These are phyloP conservation scores for Zaprionus nigranus DNA, from an alignment of 1,140 invertebrate species.

Conservation along the genomic window DNA sequence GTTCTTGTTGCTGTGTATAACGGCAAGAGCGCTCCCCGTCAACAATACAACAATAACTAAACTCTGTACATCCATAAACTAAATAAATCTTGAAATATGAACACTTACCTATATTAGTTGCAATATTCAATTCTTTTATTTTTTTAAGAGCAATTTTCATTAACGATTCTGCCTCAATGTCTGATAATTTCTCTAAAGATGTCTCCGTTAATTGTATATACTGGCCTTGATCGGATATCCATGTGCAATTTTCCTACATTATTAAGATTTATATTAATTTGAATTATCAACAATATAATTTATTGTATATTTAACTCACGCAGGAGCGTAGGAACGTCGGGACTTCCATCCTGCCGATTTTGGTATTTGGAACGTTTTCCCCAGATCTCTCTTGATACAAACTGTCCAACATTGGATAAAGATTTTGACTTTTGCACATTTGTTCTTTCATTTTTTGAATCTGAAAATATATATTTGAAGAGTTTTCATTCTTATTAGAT, in stretches of 20 bases:
- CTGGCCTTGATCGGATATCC: constrained; percentile 91
- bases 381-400: constrained; percentile 93
- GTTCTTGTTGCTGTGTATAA: too few relatives aligned
- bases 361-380: constrained; percentile 92
- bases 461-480: constrained; percentile 38
- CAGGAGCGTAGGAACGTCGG: constrained; percentile 86
- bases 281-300: neutral
- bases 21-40: too few relatives aligned
- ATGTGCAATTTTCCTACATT: constrained; percentile 91
- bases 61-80: too few relatives aligned
- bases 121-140: constrained; percentile 93
- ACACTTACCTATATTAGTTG: constrained; percentile 87
- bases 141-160: constrained; percentile 94
- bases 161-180: constrained; percentile 92
- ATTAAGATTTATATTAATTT: neutral
- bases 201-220: constrained; percentile 90
- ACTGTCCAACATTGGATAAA: constrained; percentile 93
- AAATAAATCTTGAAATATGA: too few relatives aligned
- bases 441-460: constrained; percentile 47
- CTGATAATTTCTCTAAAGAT: constrained; percentile 90
- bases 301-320: constrained; percentile 86
- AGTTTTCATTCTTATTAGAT: neutral
- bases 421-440: constrained; percentile 95
- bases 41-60: too few relatives aligned
- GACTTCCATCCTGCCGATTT: constrained; percentile 85